Evolutionary conservation across 2,888 invertebrate species (phyloP), one percentile per base, ranked within the genome.

Genomic region (Drosophila algonquin): DNA sequence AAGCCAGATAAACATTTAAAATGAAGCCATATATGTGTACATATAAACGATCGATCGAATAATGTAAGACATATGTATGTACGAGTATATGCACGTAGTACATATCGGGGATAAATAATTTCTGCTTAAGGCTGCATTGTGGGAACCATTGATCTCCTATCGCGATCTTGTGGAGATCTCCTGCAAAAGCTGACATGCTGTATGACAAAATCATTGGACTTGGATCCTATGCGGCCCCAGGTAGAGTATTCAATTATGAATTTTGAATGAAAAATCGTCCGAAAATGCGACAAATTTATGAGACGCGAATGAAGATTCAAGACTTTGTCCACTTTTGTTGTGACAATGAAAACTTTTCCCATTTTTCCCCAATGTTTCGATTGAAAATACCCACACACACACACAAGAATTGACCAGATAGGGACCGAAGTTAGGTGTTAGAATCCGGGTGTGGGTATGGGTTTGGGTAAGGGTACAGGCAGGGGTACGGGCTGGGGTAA

Each of bases 241-340:
- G 12, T 10, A 64, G 59, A 21, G 59, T 58, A 69, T 69, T 65
- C 54, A 69, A 60, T 70, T 53, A 71, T 69, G 71, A 60, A 69
- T 70, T 60, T 69, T 24, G 45, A 71, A 71, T 40, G 50, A 30
- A 52, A 69, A 59, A 86, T 78, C 76, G 65, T 79, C 87, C 82
- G 79, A 85, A 87, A 51, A 86, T 72, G 79, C 72, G 87, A 82
- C 82, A 85, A 87, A 87, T 82, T 82, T 82, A 82, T 82, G 82
- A 71, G 73, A 70, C 80, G 71, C 81, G 40, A 32, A 62, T 40
- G 48, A 51, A 45, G 30, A 54, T 45, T 44, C 30, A 45, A 18
- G 35, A 54, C 46, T 14, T 32, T n/a, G 16, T 27, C 69, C 62
- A 61, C 57, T 18, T 55, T 65, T 59, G 70, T 78, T 82, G 75